phyloP scores from a whole-genome alignment of 2,113 vertebrate species.

The Sander lucioperca region DNA sequence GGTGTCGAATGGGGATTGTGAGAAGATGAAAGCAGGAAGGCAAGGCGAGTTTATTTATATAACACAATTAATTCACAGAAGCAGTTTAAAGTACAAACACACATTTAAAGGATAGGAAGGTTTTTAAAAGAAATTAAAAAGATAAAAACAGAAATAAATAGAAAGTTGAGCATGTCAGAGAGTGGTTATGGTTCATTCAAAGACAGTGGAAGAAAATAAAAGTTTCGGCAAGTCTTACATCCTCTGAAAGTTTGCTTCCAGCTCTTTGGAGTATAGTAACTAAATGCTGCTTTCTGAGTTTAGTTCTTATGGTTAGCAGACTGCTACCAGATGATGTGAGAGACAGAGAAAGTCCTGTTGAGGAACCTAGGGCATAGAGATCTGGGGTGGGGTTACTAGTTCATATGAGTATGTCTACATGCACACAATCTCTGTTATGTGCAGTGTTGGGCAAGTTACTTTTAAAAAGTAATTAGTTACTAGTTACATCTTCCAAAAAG shows the following conservation, averaged over 20 bases:
- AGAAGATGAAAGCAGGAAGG: constrained; percentile 51
- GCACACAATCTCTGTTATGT: neutral
- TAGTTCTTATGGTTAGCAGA: neutral
- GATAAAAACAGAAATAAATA: constrained; percentile 1
- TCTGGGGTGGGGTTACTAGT: neutral
- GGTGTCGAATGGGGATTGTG: constrained; percentile 37
- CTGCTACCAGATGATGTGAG: neutral
- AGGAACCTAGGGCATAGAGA: neutral
- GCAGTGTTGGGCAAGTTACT: too few species aligned
- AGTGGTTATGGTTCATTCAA: constrained; percentile 9
- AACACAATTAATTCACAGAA: constrained; percentile 39
- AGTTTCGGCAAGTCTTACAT: neutral
- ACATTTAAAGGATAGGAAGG: neutral
- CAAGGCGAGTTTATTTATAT: constrained; percentile 53
- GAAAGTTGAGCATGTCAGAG: neutral
- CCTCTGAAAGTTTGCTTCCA: neutral
- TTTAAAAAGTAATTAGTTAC: too few species aligned
- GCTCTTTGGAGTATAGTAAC: neutral
- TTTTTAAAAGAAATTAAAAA: neutral
- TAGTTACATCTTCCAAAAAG: too few species aligned
- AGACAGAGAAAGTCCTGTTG: neutral
- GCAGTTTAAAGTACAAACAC: constrained; percentile 33
- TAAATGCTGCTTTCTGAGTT: neutral
- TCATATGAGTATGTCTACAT: neutral
- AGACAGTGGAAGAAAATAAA: neutral